Percentiles rank a stretch among this genome's conserved stretches.
Conservation (phyloP, 2,797 vertebrate species). For the Cichlasoma orientale region DNA sequence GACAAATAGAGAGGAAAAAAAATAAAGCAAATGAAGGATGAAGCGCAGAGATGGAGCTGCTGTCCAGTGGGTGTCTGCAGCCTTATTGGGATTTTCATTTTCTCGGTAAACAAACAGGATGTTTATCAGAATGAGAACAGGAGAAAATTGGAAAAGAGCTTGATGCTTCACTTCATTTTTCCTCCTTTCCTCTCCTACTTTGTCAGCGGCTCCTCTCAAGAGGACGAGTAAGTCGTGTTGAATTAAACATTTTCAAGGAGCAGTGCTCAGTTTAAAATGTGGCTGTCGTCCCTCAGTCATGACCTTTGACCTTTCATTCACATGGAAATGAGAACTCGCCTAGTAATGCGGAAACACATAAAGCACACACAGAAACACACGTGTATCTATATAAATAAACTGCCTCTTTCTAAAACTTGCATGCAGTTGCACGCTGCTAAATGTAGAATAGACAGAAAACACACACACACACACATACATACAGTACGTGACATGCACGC, state of each 20-base stretch:
- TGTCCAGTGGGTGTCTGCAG: background rate
- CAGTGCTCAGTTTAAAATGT: slow-evolving; percentile 16
- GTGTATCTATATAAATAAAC: background rate
- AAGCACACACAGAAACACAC: no score
- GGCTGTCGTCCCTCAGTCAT: background rate
- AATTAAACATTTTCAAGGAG: slow-evolving; percentile 43
- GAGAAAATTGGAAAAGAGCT: background rate
- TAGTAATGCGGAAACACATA: background rate
- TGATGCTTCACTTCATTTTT: background rate
- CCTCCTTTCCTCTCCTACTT: background rate
- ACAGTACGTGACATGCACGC: background rate
- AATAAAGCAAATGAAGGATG: background rate
- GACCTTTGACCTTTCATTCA: slow-evolving; percentile 17
- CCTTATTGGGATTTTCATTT: slow-evolving; percentile 5
- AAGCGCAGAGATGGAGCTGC: background rate
- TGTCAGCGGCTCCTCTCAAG: background rate
- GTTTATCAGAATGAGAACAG: background rate
- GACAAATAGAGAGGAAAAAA: background rate
- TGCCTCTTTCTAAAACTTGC: background rate
- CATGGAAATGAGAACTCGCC: slow-evolving; percentile 15
- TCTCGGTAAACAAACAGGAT: slow-evolving; percentile 8
- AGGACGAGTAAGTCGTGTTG: background rate
- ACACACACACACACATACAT: background rate
- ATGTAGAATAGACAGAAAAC: background rate
- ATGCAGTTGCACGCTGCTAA: background rate